Evolutionary conservation across 2,113 vertebrate species (phyloP).

Genomic region (Ameiurus melas): DNA sequence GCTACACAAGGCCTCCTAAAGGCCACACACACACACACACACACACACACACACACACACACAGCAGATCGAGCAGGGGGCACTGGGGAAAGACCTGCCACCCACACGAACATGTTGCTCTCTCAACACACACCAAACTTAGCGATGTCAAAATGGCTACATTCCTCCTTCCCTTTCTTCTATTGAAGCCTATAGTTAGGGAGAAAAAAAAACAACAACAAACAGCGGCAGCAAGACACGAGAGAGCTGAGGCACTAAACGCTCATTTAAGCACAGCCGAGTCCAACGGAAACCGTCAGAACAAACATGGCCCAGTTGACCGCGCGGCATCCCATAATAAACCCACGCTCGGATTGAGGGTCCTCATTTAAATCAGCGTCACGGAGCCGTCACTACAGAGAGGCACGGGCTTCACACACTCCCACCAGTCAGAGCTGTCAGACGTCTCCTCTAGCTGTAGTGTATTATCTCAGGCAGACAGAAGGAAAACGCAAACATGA

Average conservation of each 20-base stretch:
- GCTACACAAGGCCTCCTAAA: conserved; percentile 20
- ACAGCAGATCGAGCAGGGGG: neutral
- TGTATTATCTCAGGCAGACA: conserved; percentile 35
- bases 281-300: conserved; percentile 65
- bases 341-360: conserved; percentile 56
- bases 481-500: conserved; percentile 31
- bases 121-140: neutral
- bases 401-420: conserved; percentile 35
- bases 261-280: conserved; percentile 62
- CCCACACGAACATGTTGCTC: neutral
- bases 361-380: conserved; percentile 66
- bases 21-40: neutral
- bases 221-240: conserved; percentile 17
- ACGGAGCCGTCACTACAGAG: conserved; percentile 43
- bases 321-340: conserved; percentile 64
- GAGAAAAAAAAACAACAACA: conserved; percentile 28
- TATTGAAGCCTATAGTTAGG: neutral
- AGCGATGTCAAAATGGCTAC: neutral
- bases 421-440: conserved; percentile 23
- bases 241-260: conserved; percentile 56
- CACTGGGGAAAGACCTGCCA: neutral
- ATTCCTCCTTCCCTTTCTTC: neutral
- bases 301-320: conserved; percentile 69
- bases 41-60: conserved; percentile 20
- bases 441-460: conserved; percentile 27